Evolutionary conservation across 2,888 invertebrate species (phyloP).

Genomic region (Drosophila longiperda): DNA sequence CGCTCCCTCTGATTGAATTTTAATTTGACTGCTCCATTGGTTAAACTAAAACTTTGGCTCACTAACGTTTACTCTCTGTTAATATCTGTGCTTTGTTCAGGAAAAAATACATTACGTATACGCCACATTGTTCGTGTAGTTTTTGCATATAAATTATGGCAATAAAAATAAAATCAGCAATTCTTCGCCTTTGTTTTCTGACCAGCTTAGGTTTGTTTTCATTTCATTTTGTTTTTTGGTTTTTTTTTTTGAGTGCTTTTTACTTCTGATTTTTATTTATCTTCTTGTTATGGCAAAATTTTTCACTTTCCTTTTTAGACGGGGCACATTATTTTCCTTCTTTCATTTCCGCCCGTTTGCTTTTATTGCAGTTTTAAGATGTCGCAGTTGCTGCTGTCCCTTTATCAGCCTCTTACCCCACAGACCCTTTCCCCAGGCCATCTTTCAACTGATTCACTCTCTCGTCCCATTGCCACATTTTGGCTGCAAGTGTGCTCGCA

Average conservation of each 20-base stretch:
- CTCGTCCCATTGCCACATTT: conserved; percentile 16
- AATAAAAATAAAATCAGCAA: conserved; percentile 74
- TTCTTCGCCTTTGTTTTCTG: conserved; percentile 39
- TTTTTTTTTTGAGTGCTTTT: conserved; percentile 28
- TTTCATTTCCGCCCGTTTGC: conserved; percentile 73
- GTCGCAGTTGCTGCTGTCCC: conserved; percentile 25
- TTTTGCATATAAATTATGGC: conserved; percentile 65
- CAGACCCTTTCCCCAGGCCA: not conserved
- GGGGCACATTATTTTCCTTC: conserved; percentile 72
- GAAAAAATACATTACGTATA: conserved; percentile 35
- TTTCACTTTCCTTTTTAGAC: conserved; percentile 67
- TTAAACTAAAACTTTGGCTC: conserved; percentile 26
- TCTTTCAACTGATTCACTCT: conserved; percentile 34
- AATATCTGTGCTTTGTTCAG: conserved; percentile 30
- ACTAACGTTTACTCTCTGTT: conserved; percentile 56
- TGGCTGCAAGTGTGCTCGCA: conserved; percentile 16
- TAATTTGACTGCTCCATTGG: conserved; percentile 18
- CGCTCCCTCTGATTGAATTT: conserved; percentile 36
- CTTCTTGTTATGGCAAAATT: conserved; percentile 43
- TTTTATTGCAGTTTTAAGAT: conserved; percentile 71
- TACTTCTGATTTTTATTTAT: conserved; percentile 36
- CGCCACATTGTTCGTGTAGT: conserved; percentile 19
- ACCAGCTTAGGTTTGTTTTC: conserved; percentile 34
- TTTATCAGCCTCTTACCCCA: not conserved
- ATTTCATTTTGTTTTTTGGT: not conserved